Evolutionary conservation across 2,888 invertebrate genomes (phyloP).

Genomic region (Eurois occulta): DNA sequence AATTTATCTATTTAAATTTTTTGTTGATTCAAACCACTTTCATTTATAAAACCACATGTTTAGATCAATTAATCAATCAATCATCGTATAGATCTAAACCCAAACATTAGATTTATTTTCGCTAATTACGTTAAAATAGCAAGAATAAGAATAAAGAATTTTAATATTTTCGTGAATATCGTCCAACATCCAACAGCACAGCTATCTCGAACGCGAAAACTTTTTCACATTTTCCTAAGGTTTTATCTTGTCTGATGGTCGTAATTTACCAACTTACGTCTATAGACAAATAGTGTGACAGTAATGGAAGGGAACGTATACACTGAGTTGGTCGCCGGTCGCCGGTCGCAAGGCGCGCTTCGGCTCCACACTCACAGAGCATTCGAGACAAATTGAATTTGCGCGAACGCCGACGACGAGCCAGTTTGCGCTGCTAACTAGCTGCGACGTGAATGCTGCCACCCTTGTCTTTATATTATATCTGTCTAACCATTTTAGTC

Average conservation of each 20-base stretch:
- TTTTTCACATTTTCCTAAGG: conserved; percentile 51
- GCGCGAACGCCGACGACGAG: conserved; percentile 86
- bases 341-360: conserved; percentile 60
- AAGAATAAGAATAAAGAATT: background rate
- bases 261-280: conserved; percentile 65
- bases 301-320: conserved; percentile 70
- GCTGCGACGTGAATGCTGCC: conserved; percentile 86
- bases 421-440: conserved; percentile 89
- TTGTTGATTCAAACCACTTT: background rate
- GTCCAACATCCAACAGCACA: conserved; percentile 13
- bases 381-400: conserved; percentile 89
- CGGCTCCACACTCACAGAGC: conserved; percentile 75
- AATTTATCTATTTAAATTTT: no score
- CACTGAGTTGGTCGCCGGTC: conserved; percentile 58
- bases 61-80: background rate
- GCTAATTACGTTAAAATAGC: conserved; percentile 17
- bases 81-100: background rate
- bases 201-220: conserved; percentile 43
- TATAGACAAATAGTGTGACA: conserved; percentile 68
- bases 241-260: conserved; percentile 60
- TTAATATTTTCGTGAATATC: conserved; percentile 30
- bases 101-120: background rate
- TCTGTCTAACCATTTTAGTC: conserved; percentile 77
- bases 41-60: background rate
- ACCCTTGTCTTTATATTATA: conserved; percentile 83